Percentiles rank a stretch among this genome's conserved stretches.
phyloP scores from a whole-genome alignment of 2,888 invertebrate genomes.

The Globia sparganii region DNA sequence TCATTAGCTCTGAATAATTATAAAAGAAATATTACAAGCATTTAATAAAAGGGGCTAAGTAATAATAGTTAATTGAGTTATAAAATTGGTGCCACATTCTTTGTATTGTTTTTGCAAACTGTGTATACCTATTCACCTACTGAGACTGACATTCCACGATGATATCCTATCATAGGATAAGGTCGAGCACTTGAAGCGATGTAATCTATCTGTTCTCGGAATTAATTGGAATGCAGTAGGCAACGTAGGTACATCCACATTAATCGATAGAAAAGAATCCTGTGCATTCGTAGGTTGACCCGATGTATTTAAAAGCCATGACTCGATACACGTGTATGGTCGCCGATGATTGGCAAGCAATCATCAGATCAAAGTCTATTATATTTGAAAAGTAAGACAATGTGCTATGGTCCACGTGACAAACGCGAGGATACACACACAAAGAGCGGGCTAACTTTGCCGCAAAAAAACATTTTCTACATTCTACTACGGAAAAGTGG shows the following conservation, averaged over 20 bases:
- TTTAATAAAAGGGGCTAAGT: not conserved
- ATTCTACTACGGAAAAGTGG: slow-evolving; percentile 85
- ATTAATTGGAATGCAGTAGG: slow-evolving; percentile 35
- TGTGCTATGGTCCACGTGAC: slow-evolving; percentile 81
- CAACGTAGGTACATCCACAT: slow-evolving; percentile 3
- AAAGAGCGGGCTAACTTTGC: slow-evolving; percentile 77
- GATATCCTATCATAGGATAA: slow-evolving; percentile 16
- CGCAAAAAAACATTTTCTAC: slow-evolving; percentile 83
- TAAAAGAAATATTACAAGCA: not conserved
- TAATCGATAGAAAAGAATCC: not conserved
- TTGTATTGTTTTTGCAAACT: slow-evolving; percentile 1
- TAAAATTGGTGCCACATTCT: not conserved
- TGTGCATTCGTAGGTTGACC: slow-evolving; percentile 11
- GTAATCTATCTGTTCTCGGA: slow-evolving; percentile 52
- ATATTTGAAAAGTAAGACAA: slow-evolving; percentile 80
- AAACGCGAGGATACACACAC: slow-evolving; percentile 79
- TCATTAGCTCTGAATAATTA: slow-evolving; percentile 7
- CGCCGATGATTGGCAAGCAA: slow-evolving; percentile 81
- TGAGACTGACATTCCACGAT: slow-evolving; percentile 12
- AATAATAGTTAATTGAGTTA: not conserved
- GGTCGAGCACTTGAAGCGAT: slow-evolving; percentile 13
- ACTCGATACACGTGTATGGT: slow-evolving; percentile 74
- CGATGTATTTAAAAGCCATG: slow-evolving; percentile 21
- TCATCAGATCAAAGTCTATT: slow-evolving; percentile 80
- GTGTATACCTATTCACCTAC: not conserved